Evolutionary conservation across 2,888 invertebrate genomes (phyloP).

Genomic region (Standfussiana lucernea): DNA sequence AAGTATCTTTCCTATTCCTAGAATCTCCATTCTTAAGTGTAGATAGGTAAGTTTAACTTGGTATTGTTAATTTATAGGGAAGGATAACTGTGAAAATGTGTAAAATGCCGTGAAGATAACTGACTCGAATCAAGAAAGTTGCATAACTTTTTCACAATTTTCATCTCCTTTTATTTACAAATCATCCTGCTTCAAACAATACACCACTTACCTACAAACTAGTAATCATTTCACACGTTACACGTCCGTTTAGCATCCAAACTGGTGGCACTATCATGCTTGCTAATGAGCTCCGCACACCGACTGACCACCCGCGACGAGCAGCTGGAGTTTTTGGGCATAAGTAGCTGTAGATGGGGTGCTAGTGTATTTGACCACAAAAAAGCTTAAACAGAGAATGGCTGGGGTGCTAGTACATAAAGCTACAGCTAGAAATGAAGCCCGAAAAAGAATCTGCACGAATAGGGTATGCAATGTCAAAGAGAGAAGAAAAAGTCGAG

Average conservation of each 20-base stretch:
- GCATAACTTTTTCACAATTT: neutral
- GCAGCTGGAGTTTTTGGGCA: constrained; percentile 19
- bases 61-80: neutral
- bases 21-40: neutral
- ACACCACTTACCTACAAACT: constrained; percentile 31
- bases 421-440: neutral
- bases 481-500: too few relatives aligned
- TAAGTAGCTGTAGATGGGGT: neutral
- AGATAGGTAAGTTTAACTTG: neutral
- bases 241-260: constrained; percentile 54
- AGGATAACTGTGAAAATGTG: neutral
- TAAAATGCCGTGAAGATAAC: neutral
- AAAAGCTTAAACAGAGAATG: neutral
- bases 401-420: neutral
- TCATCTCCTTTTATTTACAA: neutral
- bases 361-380: neutral
- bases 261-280: constrained; percentile 62
- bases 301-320: constrained; percentile 56
- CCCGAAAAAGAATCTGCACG: neutral
- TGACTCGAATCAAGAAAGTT: neutral
- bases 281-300: constrained; percentile 47
- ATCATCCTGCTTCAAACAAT: neutral
- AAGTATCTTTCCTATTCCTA: neutral
- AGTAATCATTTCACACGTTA: constrained; percentile 65
- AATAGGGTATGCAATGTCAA: neutral